phyloP scores from a whole-genome alignment of 2,797 vertebrate species.

The Glossophaga mutica region DNA sequence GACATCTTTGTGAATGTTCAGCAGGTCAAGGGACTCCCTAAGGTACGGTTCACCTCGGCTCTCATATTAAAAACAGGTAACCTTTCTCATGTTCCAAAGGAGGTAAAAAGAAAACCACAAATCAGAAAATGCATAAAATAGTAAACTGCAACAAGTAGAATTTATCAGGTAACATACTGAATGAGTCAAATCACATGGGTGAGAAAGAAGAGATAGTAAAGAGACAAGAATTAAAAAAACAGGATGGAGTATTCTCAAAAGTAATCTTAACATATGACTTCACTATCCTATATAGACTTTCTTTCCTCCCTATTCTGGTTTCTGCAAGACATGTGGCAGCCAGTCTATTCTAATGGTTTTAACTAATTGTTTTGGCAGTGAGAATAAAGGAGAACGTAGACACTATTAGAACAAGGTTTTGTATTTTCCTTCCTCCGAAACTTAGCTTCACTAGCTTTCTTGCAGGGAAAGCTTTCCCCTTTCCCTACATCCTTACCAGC shows the following conservation, averaged over 20 bases:
- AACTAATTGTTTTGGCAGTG: background rate
- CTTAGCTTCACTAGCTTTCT: background rate
- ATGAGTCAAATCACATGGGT: background rate
- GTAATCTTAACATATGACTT: background rate
- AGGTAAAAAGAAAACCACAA: background rate
- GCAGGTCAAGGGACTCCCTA: background rate
- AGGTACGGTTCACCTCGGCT: background rate
- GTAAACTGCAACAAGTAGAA: background rate
- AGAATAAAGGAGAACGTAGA: background rate
- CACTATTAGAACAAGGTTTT: background rate
- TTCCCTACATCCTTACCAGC: no score
- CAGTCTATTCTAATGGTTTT: background rate
- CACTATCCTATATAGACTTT: background rate
- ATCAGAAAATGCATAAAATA: background rate
- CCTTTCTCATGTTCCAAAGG: background rate
- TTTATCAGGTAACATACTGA: background rate
- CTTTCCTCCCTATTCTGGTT: background rate
- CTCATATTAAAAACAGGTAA: background rate
- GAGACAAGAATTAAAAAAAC: background rate
- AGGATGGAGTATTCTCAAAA: background rate
- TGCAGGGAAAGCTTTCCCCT: background rate
- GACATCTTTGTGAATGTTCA: background rate
- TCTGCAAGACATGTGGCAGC: background rate
- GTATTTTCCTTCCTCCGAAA: background rate
- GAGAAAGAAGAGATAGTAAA: background rate